These are phyloP conservation scores for Lagopus leucura DNA, from an alignment of 2,113 vertebrate species.

Conservation along the genomic window DNA sequence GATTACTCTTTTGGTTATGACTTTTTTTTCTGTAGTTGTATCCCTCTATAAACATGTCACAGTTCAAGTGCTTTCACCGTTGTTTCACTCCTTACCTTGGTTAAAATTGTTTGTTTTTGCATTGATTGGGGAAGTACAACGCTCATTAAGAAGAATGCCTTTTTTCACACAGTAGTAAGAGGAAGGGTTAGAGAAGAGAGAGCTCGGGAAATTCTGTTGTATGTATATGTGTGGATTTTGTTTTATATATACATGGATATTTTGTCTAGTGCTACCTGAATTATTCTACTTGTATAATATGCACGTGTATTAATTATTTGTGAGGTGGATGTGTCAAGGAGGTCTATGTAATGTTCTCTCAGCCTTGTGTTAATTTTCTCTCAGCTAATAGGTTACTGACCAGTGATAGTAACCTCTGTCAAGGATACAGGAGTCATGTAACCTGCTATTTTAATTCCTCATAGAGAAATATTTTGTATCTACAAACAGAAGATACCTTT, in stretches of 20 bases:
- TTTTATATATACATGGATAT: neutral
- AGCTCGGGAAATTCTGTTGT: neutral
- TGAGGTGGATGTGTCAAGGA: neutral
- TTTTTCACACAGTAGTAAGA: neutral
- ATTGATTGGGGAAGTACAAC: rapidly evolving
- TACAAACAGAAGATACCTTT: neutral
- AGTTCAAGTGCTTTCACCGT: neutral
- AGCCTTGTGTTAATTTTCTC: neutral
- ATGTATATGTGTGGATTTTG: neutral
- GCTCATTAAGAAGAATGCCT: neutral
- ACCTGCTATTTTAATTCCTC: neutral
- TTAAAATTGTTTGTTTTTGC: neutral
- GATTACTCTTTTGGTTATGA: neutral
- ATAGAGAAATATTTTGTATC: neutral
- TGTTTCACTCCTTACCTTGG: neutral
- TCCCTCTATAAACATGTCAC: neutral
- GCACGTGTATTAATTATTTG: neutral
- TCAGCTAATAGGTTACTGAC: neutral
- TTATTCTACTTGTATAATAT: neutral
- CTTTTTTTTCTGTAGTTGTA: neutral
- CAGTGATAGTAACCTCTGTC: neutral
- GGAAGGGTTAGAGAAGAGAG: neutral
- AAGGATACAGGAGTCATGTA: neutral
- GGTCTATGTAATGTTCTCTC: neutral
- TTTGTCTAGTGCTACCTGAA: neutral